These are phyloP conservation scores for Daphoenositta chrysoptera DNA, from an alignment of 2,113 vertebrate genomes.

Conservation along the genomic window DNA sequence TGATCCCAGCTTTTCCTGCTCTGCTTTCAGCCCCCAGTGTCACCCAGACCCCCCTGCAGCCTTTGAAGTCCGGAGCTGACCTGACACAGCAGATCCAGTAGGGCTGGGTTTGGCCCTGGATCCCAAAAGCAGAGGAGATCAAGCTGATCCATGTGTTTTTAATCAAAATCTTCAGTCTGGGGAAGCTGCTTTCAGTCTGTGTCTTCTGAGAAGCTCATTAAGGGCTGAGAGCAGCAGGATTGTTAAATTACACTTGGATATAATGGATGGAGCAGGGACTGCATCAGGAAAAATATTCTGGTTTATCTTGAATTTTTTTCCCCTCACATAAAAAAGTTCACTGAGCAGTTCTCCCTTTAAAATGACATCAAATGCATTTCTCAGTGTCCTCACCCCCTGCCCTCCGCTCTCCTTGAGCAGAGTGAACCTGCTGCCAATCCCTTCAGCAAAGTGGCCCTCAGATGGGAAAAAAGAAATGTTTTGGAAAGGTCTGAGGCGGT, in stretches of 20 bases:
- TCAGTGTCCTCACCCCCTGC: not conserved
- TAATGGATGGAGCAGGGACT: not conserved
- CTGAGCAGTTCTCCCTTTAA: not conserved
- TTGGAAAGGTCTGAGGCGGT: not conserved
- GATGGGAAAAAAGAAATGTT: not conserved
- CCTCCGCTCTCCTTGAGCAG: not conserved
- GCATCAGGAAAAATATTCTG: not conserved
- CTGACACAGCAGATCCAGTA: not conserved
- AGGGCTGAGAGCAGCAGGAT: not conserved
- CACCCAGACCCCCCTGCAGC: not conserved
- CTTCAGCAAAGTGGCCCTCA: not conserved
- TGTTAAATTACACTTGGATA: not conserved
- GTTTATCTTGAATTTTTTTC: not conserved
- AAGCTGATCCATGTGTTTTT: not conserved
- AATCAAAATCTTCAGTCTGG: not conserved
- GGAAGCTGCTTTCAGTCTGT: not conserved
- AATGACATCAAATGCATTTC: not conserved
- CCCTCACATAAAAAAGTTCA: not conserved
- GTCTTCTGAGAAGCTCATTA: slow-evolving; percentile 12
- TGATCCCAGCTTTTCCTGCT: not conserved
- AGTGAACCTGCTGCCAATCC: not conserved
- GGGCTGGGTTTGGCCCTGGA: not conserved
- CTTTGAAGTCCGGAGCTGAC: not conserved
- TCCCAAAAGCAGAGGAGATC: not conserved
- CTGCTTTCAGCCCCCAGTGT: not conserved